Conservation (phyloP, 2,888 invertebrate species). For the Apamea crenata region DNA sequence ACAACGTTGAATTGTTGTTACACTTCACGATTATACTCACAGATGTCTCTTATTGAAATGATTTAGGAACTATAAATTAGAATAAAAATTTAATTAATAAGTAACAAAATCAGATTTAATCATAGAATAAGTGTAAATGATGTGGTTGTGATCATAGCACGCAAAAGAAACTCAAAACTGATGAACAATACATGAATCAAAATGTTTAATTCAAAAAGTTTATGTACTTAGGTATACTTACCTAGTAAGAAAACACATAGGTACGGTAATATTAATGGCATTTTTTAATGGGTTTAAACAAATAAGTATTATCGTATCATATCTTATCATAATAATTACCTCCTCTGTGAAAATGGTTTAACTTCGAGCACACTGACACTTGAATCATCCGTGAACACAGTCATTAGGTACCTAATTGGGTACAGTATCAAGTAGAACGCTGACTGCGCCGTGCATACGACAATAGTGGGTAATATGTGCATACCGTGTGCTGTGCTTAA, state of each 20-base stretch:
- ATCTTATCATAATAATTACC: neutral
- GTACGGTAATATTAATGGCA: neutral
- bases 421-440: constrained; percentile 1
- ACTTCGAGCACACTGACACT: neutral
- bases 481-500: neutral
- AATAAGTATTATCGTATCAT: too few relatives aligned
- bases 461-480: neutral
- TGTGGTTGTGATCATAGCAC: neutral
- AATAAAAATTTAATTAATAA: neutral
- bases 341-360: neutral
- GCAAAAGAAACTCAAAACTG: neutral
- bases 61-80: neutral
- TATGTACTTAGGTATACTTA: neutral
- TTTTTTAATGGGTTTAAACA: neutral
- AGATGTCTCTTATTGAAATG: constrained; percentile 27
- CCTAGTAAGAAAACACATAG: neutral
- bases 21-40: neutral
- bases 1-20: neutral
- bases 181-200: too few relatives aligned
- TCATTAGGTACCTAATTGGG: neutral
- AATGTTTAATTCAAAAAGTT: neutral
- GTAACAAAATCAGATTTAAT: neutral
- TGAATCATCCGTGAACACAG: neutral
- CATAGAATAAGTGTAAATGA: too few relatives aligned
- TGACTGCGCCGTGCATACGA: neutral